Conservation (phyloP, 2,113 vertebrate genomes). For the Girardinichthys multiradiatus region DNA sequence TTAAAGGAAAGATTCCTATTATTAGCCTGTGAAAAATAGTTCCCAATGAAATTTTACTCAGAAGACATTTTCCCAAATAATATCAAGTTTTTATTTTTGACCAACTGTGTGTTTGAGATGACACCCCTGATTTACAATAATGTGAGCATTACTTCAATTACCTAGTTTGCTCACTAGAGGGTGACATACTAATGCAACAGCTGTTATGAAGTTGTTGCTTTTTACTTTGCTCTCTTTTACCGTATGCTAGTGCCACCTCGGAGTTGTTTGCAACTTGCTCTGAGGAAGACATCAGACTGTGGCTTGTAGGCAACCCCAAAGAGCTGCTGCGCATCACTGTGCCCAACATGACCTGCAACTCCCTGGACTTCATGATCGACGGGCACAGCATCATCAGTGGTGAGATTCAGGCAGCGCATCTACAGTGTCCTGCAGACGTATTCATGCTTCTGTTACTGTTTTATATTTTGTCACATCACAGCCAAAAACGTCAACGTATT, state of each 20-base stretch:
- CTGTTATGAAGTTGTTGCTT: neutral
- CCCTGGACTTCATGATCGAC: slow-evolving; percentile 85
- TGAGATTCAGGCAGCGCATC: slow-evolving; percentile 45
- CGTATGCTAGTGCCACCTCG: slow-evolving; percentile 80
- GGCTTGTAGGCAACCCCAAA: slow-evolving; percentile 82
- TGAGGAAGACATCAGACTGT: slow-evolving; percentile 87
- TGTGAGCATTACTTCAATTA: slow-evolving; percentile 18
- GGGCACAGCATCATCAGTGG: slow-evolving; percentile 91
- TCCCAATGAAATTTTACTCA: too few relatives aligned
- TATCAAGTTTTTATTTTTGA: too few relatives aligned
- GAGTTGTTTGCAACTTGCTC: slow-evolving; percentile 92
- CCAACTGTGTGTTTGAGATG: too few relatives aligned
- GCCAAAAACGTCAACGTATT: too few relatives aligned
- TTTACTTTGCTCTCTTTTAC: neutral
- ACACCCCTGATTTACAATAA: too few relatives aligned
- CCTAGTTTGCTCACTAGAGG: slow-evolving; percentile 60
- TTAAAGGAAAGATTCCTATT: too few relatives aligned
- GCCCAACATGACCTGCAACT: slow-evolving; percentile 87
- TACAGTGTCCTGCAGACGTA: neutral
- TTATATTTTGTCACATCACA: neutral
- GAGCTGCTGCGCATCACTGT: slow-evolving; percentile 86
- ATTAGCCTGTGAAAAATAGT: too few relatives aligned
- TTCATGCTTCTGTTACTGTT: neutral
- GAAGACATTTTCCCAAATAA: too few relatives aligned
- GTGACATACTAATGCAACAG: slow-evolving; percentile 31